phyloP scores from a whole-genome alignment of 1,140 invertebrate species.

The Zaprionus vittiger region DNA sequence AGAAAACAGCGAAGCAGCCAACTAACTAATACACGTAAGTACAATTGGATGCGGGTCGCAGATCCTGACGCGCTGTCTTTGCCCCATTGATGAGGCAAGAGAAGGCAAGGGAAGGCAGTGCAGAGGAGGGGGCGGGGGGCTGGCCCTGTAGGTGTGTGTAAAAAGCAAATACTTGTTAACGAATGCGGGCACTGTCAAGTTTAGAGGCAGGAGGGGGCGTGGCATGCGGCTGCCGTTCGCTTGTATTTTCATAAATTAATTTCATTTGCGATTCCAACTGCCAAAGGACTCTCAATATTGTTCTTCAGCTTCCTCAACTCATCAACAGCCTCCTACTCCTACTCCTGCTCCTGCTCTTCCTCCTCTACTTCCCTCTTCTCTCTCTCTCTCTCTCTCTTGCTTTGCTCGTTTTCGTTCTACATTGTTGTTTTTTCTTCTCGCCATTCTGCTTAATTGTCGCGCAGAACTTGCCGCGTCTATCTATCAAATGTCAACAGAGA shows the following conservation, averaged over 20 bases:
- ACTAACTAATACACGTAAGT: constrained; percentile 42
- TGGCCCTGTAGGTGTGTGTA: constrained; percentile 12
- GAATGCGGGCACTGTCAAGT: constrained; percentile 35
- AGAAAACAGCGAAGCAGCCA: constrained; percentile 43
- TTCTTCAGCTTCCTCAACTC: background rate
- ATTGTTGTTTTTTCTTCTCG: constrained; percentile 17
- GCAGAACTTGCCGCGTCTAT: constrained; percentile 10
- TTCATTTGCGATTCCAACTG: constrained; percentile 44
- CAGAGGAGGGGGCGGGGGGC: background rate
- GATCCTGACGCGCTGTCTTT: constrained; percentile 22
- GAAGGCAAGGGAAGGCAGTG: background rate
- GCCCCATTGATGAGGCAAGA: constrained; percentile 32
- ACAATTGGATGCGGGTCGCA: constrained; percentile 30
- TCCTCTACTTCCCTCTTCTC: background rate
- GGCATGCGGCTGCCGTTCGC: constrained; percentile 1
- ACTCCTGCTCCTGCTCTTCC: background rate
- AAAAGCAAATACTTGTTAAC: constrained; percentile 54
- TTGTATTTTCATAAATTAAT: constrained; percentile 53
- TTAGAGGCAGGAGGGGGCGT: background rate
- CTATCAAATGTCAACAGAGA: background rate
- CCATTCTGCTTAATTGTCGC: constrained; percentile 22
- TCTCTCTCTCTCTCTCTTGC: background rate
- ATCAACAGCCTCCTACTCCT: no score
- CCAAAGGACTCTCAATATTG: constrained; percentile 36
- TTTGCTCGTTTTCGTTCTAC: background rate